Evolutionary conservation across 2,888 invertebrate species (phyloP), one percentile per base, ranked within the genome.

Genomic region (Timema cristinae): DNA sequence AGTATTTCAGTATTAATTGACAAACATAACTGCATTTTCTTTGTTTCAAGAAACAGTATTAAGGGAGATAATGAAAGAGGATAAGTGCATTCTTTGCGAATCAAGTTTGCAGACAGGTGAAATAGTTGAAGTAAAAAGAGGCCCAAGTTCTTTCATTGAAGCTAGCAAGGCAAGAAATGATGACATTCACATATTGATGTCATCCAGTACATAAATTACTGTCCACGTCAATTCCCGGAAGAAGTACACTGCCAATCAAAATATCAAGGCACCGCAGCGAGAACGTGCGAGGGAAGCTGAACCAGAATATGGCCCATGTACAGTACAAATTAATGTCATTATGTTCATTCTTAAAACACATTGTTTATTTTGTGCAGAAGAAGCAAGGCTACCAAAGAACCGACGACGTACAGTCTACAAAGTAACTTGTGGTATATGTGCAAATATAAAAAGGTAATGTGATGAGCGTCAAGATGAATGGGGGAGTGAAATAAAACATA

Each of bases 361-460:
- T 48, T 63, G 63, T 63, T n/a, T 63, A 13, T 63, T 16, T 63
- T 63, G 63, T 63, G 63, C 63, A 63, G 48, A 32, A 47, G 63
- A 63, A 63, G 63, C 47, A 32, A 48, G 32, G 63, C 63, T 63
- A 8, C 63, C 32, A 32, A 63, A 63, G 63, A 63, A 63, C 2
- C 10, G 63, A 63, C 47, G 32, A 63, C 63, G 63, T 7, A 63
- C 16, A 47, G 32, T 63, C 8, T 63, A 16, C 47, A 63, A 63
- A 63, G 63, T 63, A 10, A 32, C 47, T 63, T 63, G 4, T 32
- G 63, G 47, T 48, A 63, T 63, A 48, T 63, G 63, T 63, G 47
- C 47, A 63, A 16, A 63, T 32, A 7, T 63, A 63, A 48, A 63
- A 63, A 63, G 32, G 47, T 32, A 63, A 13, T 63, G 63, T 8